phyloP scores from a whole-genome alignment of 1,140 invertebrate genomes.

The Popillia japonica region DNA sequence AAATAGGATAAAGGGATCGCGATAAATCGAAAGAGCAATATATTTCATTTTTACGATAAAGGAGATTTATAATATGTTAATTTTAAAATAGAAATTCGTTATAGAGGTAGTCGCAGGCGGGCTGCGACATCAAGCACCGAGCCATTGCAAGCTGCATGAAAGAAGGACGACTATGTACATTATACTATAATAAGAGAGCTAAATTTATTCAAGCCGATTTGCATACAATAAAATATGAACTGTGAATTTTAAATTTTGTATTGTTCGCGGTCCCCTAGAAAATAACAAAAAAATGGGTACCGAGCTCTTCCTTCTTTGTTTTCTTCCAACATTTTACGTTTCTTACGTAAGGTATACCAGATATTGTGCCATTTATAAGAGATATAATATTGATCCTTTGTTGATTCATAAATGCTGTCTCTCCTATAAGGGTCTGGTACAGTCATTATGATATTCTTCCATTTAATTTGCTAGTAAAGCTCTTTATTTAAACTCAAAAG shows the following conservation, averaged over 20 bases:
- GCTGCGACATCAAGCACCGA: too few species aligned
- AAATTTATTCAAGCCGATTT: constrained; percentile 42
- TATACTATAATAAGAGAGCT: constrained; percentile 16
- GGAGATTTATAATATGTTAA: constrained; percentile 44
- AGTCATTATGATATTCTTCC: too few species aligned
- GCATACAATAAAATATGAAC: constrained; percentile 45
- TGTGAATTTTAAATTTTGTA: constrained; percentile 44
- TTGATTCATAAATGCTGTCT: too few species aligned
- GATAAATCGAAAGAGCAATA: not conserved
- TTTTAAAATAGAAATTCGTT: constrained; percentile 43
- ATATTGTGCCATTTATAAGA: not conserved
- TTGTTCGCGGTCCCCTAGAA: constrained; percentile 21
- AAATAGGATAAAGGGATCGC: too few species aligned
- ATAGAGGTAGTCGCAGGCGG: constrained; percentile 1
- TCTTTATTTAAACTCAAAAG: too few species aligned
- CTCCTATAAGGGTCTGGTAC: too few species aligned
- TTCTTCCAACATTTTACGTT: not conserved
- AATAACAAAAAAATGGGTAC: not conserved
- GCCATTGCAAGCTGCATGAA: not conserved
- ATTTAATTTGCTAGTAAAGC: too few species aligned
- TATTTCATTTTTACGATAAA: constrained; percentile 43
- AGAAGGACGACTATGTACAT: not conserved
- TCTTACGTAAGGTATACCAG: too few species aligned
- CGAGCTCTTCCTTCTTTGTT: constrained; percentile 19
- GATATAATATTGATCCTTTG: too few species aligned